Conservation (phyloP, 2,113 vertebrate genomes). For the Leptocoma aspasia region DNA sequence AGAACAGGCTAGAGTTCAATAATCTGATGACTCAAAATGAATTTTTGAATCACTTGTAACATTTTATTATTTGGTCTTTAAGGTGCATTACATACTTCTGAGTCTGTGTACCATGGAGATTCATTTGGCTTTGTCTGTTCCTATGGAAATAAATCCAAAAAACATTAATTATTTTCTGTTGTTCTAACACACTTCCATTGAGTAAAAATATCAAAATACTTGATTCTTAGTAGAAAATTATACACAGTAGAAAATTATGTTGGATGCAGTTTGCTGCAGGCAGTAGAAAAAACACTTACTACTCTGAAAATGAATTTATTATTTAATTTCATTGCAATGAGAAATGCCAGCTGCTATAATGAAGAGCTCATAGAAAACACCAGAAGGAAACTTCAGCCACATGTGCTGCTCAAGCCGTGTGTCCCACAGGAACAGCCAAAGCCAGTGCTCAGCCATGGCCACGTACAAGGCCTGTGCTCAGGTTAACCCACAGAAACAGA, state of each 20-base stretch:
- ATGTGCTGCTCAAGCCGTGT: fast-evolving
- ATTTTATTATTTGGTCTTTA: background rate
- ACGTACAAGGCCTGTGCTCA: fast-evolving
- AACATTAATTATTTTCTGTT: background rate
- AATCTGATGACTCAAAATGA: background rate
- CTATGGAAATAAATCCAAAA: background rate
- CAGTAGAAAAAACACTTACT: background rate
- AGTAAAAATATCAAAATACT: background rate
- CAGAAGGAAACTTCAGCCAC: background rate
- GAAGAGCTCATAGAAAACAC: background rate
- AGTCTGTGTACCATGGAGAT: background rate
- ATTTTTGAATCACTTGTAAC: background rate
- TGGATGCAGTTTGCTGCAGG: background rate
- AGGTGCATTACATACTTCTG: background rate
- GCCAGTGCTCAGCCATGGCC: fast-evolving
- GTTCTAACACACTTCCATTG: background rate
- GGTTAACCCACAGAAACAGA: background rate
- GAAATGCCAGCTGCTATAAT: background rate
- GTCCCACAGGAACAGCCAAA: background rate
- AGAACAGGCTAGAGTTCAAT: background rate
- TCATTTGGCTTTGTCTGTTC: background rate
- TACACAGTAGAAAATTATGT: background rate
- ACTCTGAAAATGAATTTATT: background rate
- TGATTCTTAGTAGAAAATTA: background rate
- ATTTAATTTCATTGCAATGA: background rate